Evolutionary conservation across 2,888 invertebrate genomes (phyloP).

Genomic region (Platycnemis pennipes): DNA sequence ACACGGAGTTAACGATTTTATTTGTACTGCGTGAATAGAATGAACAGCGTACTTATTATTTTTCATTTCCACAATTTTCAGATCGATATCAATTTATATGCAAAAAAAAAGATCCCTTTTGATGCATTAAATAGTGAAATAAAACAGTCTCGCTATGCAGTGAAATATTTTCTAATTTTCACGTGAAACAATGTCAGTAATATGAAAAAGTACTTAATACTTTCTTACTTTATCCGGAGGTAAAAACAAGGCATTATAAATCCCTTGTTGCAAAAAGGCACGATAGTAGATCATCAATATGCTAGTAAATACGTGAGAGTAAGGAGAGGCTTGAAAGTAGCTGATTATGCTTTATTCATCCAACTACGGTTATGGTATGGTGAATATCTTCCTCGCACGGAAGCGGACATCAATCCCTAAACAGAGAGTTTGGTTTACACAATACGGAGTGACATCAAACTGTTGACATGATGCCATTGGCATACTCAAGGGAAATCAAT

Average conservation of each 20-base stretch:
- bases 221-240: background rate
- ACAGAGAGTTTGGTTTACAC: background rate
- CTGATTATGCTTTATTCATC: background rate
- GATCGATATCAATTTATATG: too few relatives aligned
- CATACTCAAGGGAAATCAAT: background rate
- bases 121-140: too few relatives aligned
- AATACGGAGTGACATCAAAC: background rate
- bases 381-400: background rate
- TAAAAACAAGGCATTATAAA: background rate
- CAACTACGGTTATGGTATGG: background rate
- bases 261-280: background rate
- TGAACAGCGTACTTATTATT: too few relatives aligned
- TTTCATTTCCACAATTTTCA: too few relatives aligned
- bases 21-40: too few relatives aligned
- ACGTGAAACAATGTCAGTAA: too few relatives aligned
- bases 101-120: too few relatives aligned
- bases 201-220: background rate
- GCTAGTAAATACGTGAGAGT: background rate
- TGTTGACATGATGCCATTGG: conserved; percentile 10
- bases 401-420: background rate
- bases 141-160: too few relatives aligned
- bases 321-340: background rate
- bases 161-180: too few relatives aligned
- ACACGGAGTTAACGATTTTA: too few relatives aligned
- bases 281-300: background rate